These are phyloP conservation scores for Drosophila greeni DNA, from an alignment of 2,888 invertebrate species.

Conservation along the genomic window DNA sequence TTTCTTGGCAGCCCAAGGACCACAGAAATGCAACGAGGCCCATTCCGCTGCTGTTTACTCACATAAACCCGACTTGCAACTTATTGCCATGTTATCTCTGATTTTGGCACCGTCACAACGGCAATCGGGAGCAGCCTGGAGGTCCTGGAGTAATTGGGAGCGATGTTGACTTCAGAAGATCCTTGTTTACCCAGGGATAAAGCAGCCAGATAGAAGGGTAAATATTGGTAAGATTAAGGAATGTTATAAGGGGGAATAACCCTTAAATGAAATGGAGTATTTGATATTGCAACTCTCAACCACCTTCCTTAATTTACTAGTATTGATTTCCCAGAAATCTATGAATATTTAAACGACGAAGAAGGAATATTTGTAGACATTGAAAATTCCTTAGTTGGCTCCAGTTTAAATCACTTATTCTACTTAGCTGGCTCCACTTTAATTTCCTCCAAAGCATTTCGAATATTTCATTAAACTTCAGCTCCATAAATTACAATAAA, in stretches of 20 bases:
- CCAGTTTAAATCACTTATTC: not conserved
- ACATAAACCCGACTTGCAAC: slow-evolving; percentile 41
- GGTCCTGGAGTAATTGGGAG: slow-evolving; percentile 33
- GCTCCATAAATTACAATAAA: slow-evolving; percentile 55
- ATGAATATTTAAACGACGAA: not conserved
- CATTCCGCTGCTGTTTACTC: slow-evolving; percentile 28
- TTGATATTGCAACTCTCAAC: not conserved
- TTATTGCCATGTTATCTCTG: slow-evolving; percentile 47
- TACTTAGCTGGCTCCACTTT: slow-evolving; percentile 3
- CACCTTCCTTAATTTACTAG: too few species aligned
- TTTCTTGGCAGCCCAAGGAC: slow-evolving; percentile 57
- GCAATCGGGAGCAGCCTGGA: slow-evolving; percentile 21
- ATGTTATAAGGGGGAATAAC: not conserved
- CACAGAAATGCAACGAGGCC: slow-evolving; percentile 19
- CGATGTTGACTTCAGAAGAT: too few species aligned
- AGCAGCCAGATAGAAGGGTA: not conserved
- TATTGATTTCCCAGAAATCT: not conserved
- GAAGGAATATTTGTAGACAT: not conserved
- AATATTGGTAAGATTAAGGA: not conserved
- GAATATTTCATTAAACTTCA: slow-evolving; percentile 33
- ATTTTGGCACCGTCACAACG: slow-evolving; percentile 49
- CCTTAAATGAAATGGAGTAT: not conserved
- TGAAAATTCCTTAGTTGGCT: not conserved
- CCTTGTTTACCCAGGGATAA: not conserved
- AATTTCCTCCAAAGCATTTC: not conserved